Base-by-base conservation (phyloP, 1,140 invertebrate genomes). In the Bombus superbus region DNA sequence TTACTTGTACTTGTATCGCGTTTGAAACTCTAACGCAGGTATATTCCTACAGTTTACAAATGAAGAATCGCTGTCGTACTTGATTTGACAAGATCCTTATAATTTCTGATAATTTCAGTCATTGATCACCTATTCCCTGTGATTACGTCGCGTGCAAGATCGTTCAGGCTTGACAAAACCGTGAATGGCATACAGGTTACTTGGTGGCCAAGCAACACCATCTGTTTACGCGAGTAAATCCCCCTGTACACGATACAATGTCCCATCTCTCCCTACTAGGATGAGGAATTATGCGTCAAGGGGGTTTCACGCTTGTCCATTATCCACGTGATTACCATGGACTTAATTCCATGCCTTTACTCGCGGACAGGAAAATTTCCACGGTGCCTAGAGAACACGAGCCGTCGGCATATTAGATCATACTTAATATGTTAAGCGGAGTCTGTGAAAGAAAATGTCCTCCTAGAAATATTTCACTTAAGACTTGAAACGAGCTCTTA, bases 141-240 rank as follows among this genome's bases (percentile, higher is more conserved):
- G 42, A 25, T 74, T 28, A 25, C 0, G 32, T 11, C 72, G 2
- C 3, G 59, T 32, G 28, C n/a, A 78, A n/a, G 5, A 25, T 64
- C 32, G n/a, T 66, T 35, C 25, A 53, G 44, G n/a, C 40, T 22
- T 25, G 5, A 57, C 25, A 38, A 42, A 81, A 59, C 66, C 68
- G 38, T 35, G 38, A 28, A 72, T 57, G 25, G 11, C 28, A 18
- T 18, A n/a, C 25, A 15, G 68, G 25, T 35, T 40, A 76, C 44
- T 78, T 78, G 47, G 28, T 47, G 47, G 64, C n/a, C 73, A 40
- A 53, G n/a, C 35, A 42, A 78, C 74, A 59, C 74, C 38, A 68
- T 69, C 82, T 69, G 79, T 42, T 83, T 73, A n/a, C 64, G 38
- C 75, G 18, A 69, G 64, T 57, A 78, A 42, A 76, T 78, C 75